A percentile compares a stretch with the other conserved stretches of the same genome.
phyloP scores from a whole-genome alignment of 2,113 vertebrate genomes.

The Oreochromis tanganicae region DNA sequence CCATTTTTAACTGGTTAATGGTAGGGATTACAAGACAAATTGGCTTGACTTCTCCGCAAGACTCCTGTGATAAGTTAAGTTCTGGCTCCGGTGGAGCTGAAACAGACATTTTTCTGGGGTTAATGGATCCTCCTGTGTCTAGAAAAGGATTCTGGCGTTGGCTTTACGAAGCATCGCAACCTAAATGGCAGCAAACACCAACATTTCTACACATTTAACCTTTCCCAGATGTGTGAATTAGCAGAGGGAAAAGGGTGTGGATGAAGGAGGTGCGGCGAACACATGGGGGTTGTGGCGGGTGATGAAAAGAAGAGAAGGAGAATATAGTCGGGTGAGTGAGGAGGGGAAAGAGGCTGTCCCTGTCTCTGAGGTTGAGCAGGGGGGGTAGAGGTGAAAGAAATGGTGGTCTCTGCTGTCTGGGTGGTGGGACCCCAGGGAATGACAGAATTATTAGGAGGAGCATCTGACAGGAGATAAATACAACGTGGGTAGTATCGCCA shows the following conservation, averaged over 20 bases:
- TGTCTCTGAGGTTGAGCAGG: constrained; percentile 33
- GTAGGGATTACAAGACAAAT: not conserved
- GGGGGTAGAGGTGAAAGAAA: constrained; percentile 17
- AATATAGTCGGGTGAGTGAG: not conserved
- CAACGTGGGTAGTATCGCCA: constrained; percentile 24
- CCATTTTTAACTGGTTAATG: not conserved
- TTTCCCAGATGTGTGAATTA: constrained; percentile 50
- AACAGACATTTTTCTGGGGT: not conserved
- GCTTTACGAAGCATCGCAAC: constrained; percentile 1
- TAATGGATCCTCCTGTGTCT: not conserved
- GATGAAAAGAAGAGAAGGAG: constrained; percentile 1
- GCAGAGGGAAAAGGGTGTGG: constrained; percentile 27
- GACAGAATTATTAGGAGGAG: constrained; percentile 43
- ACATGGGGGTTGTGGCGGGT: not conserved
- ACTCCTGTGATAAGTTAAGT: not conserved
- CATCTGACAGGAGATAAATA: constrained; percentile 67
- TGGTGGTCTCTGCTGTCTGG: constrained; percentile 41
- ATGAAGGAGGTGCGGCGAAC: constrained; percentile 22
- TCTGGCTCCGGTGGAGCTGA: not conserved
- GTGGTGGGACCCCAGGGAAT: constrained; percentile 59
- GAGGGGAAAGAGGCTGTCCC: constrained; percentile 4
- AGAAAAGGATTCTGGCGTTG: not conserved
- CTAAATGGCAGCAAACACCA: constrained; percentile 2
- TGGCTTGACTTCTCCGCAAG: not conserved
- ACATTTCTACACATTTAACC: constrained; percentile 13